These are phyloP conservation scores for Podarcis cretensis DNA, from an alignment of 2,113 vertebrate genomes.

Conservation along the genomic window DNA sequence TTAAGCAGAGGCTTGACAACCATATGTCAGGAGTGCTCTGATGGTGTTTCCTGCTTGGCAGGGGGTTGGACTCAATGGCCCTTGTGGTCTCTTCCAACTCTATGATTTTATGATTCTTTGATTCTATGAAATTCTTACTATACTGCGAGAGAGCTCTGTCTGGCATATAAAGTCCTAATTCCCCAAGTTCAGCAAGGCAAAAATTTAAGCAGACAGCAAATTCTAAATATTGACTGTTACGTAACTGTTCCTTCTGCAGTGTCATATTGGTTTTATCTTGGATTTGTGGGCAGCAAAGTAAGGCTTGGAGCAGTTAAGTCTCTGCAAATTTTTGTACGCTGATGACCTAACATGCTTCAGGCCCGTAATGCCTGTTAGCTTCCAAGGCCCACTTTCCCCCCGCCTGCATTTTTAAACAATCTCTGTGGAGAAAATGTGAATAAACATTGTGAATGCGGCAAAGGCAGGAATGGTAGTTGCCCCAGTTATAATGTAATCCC, in stretches of 20 bases:
- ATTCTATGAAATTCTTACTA: not conserved
- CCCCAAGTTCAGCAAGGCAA: not conserved
- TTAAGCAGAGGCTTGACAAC: no score
- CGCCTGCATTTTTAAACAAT: not conserved
- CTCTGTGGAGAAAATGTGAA: not conserved
- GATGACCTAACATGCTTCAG: not conserved
- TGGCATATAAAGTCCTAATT: not conserved
- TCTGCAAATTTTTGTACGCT: no score
- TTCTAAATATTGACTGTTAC: not conserved
- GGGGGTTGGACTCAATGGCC: no score
- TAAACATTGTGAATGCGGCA: not conserved
- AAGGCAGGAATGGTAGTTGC: not conserved
- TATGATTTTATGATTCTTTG: no score
- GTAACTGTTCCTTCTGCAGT: not conserved
- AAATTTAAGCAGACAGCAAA: slow-evolving; percentile 7
- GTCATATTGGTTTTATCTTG: not conserved
- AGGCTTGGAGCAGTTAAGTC: not conserved
- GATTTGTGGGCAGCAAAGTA: not conserved
- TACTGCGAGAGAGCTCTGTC: not conserved
- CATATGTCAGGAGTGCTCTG: no score
- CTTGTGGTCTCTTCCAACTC: no score
- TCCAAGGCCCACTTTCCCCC: not conserved
- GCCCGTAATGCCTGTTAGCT: not conserved
- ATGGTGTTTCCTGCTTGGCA: no score
- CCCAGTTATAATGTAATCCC: no score